Conservation (phyloP, 2,888 invertebrate genomes). For the Acanthosoma haemorrhoidale region DNA sequence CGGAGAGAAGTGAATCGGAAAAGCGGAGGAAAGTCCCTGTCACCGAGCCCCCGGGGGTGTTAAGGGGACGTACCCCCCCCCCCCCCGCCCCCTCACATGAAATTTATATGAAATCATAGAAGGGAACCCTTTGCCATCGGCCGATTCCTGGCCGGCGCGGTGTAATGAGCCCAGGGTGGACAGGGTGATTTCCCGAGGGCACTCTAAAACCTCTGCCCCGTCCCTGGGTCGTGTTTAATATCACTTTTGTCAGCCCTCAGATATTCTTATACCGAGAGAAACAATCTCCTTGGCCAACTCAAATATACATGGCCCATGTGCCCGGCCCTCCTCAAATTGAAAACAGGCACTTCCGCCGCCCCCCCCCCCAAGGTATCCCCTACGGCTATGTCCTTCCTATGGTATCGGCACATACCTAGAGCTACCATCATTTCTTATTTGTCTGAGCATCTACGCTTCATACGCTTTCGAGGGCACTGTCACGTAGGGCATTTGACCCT, state of each 20-base stretch:
- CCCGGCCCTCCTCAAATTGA: slow-evolving; percentile 34
- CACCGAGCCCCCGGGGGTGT: slow-evolving; percentile 22
- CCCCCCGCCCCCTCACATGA: not conserved
- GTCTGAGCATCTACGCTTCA: not conserved
- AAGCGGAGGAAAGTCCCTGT: slow-evolving; percentile 7
- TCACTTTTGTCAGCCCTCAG: slow-evolving; percentile 39
- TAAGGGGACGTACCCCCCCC: not conserved
- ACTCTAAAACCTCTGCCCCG: slow-evolving; percentile 38
- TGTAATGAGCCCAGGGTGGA: slow-evolving; percentile 19
- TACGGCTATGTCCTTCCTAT: not conserved
- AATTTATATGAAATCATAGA: slow-evolving; percentile 27
- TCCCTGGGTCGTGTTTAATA: slow-evolving; percentile 38
- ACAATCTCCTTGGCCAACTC: slow-evolving; percentile 37
- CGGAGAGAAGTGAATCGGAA: not conserved
- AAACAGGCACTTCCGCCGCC: slow-evolving; percentile 33
- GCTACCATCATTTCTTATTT: slow-evolving; percentile 22
- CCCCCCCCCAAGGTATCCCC: not conserved
- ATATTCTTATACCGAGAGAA: slow-evolving; percentile 38
- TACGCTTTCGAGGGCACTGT: not conserved
- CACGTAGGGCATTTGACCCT: not conserved
- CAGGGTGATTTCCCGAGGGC: slow-evolving; percentile 40
- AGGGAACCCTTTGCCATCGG: slow-evolving; percentile 15
- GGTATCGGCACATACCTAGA: slow-evolving; percentile 17
- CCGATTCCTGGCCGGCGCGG: not conserved
- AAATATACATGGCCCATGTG: slow-evolving; percentile 36